Evolutionary conservation across 2,888 invertebrate genomes (phyloP).

Genomic region (Synanthedon andrenaeformis): DNA sequence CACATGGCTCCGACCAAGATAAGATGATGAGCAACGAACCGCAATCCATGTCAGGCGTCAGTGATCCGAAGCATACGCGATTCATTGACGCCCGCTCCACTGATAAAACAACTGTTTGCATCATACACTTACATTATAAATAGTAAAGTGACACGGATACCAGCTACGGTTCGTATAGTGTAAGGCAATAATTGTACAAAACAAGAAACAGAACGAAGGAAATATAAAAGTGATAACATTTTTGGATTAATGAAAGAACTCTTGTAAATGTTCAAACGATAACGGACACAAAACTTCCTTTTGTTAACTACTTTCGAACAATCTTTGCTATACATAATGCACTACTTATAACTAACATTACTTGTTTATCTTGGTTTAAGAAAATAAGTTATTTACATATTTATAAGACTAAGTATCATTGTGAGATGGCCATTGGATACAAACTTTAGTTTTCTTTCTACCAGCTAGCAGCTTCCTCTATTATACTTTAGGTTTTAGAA

Average conservation of each 20-base stretch:
- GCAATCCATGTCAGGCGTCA: constrained; percentile 26
- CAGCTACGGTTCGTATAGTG: not conserved
- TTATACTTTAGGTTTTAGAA: too few relatives aligned
- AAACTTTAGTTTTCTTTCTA: too few relatives aligned
- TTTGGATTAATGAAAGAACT: not conserved
- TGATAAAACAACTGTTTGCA: constrained; percentile 42
- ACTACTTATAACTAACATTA: too few relatives aligned
- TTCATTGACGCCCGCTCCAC: constrained; percentile 54
- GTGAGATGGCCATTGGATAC: too few relatives aligned
- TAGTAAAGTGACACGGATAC: constrained; percentile 17
- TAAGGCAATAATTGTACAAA: not conserved
- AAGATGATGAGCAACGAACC: constrained; percentile 24
- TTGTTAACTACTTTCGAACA: not conserved
- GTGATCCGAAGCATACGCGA: constrained; percentile 33
- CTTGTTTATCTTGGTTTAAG: too few relatives aligned
- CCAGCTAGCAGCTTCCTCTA: too few relatives aligned
- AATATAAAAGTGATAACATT: too few relatives aligned
- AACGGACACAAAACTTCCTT: not conserved
- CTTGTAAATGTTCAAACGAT: not conserved
- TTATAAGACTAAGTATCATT: too few relatives aligned
- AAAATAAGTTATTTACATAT: too few relatives aligned
- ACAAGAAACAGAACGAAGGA: too few relatives aligned
- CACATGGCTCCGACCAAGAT: constrained; percentile 44
- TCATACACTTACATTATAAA: constrained; percentile 27
- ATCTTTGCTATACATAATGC: too few relatives aligned